These are phyloP conservation scores for Leucopsar rothschildi DNA, from an alignment of 2,113 vertebrate species.

Conservation along the genomic window DNA sequence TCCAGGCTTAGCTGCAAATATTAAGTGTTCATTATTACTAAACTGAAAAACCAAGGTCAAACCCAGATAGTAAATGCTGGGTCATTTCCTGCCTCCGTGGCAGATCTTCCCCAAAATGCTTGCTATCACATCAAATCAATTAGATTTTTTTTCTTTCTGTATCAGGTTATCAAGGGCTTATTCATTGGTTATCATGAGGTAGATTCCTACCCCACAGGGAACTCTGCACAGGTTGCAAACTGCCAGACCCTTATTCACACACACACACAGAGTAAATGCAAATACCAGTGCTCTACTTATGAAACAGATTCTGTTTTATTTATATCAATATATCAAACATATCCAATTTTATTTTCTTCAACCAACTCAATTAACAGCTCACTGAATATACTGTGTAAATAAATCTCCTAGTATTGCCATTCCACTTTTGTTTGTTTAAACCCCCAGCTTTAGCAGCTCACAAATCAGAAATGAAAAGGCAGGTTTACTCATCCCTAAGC, in stretches of 20 bases:
- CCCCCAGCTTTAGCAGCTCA: neutral
- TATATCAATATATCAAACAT: neutral
- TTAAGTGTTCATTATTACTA: neutral
- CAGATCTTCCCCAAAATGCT: neutral
- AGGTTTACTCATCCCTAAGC: conserved; percentile 25
- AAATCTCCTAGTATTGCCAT: conserved; percentile 5
- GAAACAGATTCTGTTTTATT: neutral
- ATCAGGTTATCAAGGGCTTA: neutral
- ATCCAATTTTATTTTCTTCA: conserved; percentile 13
- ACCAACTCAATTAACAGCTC: conserved; percentile 16
- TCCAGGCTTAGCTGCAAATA: neutral
- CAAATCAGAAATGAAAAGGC: conserved; percentile 27
- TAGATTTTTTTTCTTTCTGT: neutral
- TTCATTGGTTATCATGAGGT: rapidly evolving
- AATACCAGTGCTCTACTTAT: neutral
- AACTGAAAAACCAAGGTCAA: conserved; percentile 24
- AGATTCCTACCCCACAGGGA: neutral
- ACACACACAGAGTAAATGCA: neutral
- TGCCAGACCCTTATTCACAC: neutral
- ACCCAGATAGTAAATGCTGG: neutral
- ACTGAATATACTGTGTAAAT: conserved; percentile 4
- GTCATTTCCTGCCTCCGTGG: neutral
- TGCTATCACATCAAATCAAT: neutral
- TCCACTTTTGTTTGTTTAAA: conserved; percentile 16
- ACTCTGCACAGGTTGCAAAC: neutral